Conservation (phyloP, 1,140 invertebrate species). For the Drosophila nasuta region DNA sequence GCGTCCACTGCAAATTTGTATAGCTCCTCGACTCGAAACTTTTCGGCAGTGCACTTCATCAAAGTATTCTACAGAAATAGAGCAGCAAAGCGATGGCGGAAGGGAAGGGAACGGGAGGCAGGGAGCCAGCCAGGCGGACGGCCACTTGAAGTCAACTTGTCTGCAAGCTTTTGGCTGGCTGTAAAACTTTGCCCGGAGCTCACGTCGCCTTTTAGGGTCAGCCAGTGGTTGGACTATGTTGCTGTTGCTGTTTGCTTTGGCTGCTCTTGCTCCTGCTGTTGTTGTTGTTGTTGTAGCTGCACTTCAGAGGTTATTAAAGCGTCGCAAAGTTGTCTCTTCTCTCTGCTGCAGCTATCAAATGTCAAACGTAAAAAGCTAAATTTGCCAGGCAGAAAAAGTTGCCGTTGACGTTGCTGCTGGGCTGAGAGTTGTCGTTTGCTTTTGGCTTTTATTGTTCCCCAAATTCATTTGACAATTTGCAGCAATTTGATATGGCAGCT, state of each 20-base stretch:
- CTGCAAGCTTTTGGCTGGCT: slow-evolving; percentile 44
- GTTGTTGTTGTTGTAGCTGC: slow-evolving; percentile 32
- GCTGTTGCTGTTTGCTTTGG: slow-evolving; percentile 24
- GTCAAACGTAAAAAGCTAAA: slow-evolving; percentile 65
- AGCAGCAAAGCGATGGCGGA: background rate
- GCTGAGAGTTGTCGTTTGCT: slow-evolving; percentile 10
- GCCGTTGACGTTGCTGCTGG: slow-evolving; percentile 15
- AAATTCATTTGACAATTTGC: slow-evolving; percentile 51
- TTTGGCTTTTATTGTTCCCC: slow-evolving; percentile 2
- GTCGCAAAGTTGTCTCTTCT: slow-evolving; percentile 31
- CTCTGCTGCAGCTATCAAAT: slow-evolving; percentile 66
- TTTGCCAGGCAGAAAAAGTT: slow-evolving; percentile 65
- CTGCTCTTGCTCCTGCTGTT: too few species aligned
- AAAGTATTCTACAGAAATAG: slow-evolving; percentile 42
- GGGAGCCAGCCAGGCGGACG: slow-evolving; percentile 29
- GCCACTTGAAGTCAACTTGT: slow-evolving; percentile 64
- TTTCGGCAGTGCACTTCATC: slow-evolving; percentile 73
- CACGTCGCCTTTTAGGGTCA: slow-evolving; percentile 63
- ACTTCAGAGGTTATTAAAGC: slow-evolving; percentile 61
- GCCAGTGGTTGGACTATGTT: slow-evolving; percentile 51
- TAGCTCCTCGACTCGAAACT: slow-evolving; percentile 58
- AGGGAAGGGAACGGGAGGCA: background rate
- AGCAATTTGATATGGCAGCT: slow-evolving; percentile 37
- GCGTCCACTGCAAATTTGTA: slow-evolving; percentile 70
- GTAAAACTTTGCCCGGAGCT: slow-evolving; percentile 59